phyloP scores from a whole-genome alignment of 2,797 vertebrate genomes.

The Melanotaenia nigrans region DNA sequence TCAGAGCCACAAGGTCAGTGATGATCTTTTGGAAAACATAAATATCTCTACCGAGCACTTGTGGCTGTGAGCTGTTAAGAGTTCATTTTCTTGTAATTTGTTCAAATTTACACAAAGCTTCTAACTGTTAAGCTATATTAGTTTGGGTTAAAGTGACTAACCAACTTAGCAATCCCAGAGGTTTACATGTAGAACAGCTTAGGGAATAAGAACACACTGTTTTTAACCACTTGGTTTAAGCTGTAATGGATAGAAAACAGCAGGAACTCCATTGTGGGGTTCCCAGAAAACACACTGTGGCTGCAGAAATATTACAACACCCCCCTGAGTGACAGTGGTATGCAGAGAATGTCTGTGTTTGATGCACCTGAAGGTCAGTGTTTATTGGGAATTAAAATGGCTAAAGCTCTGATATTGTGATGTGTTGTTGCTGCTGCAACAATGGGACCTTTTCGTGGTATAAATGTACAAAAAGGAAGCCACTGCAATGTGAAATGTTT shows the following conservation, averaged over 20 bases:
- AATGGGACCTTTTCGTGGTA: no score
- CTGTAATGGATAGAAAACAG: not conserved
- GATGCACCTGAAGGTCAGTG: not conserved
- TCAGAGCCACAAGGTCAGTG: not conserved
- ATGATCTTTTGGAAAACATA: not conserved
- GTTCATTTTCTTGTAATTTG: not conserved
- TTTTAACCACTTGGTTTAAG: not conserved
- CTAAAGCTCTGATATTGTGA: not conserved
- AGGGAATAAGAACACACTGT: not conserved
- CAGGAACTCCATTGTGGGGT: not conserved
- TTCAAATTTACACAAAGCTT: not conserved
- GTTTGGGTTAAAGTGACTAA: not conserved
- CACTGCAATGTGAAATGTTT: no score
- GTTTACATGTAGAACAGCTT: not conserved
- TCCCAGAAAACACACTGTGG: not conserved
- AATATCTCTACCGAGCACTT: not conserved
- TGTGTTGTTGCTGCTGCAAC: not conserved
- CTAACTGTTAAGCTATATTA: not conserved
- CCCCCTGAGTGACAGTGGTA: not conserved
- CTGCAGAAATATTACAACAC: not conserved
- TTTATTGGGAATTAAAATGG: no score
- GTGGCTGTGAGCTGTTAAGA: not conserved
- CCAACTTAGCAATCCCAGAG: not conserved
- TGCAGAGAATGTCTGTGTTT: not conserved
- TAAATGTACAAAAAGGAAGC: no score